These are phyloP conservation scores for Apamea monoglypha DNA, from an alignment of 2,888 invertebrate genomes.

Conservation along the genomic window DNA sequence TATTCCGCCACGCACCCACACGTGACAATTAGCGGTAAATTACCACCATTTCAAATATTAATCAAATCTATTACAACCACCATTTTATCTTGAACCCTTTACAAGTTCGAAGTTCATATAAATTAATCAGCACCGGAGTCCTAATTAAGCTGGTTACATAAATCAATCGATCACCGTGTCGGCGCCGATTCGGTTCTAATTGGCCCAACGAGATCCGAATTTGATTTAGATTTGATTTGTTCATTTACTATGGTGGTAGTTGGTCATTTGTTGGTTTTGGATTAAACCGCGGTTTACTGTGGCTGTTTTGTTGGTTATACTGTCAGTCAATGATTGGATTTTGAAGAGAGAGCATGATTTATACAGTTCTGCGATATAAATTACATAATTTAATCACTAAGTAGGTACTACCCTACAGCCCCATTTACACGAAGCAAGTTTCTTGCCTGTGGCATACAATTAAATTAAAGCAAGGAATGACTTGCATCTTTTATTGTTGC, in stretches of 20 bases:
- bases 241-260: slow-evolving; percentile 50
- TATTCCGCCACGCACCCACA: slow-evolving; percentile 39
- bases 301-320: background rate
- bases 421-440: background rate
- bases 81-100: slow-evolving; percentile 42
- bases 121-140: slow-evolving; percentile 53
- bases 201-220: slow-evolving; percentile 66
- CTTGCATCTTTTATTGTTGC: too few relatives aligned
- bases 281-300: slow-evolving; percentile 2
- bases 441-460: background rate
- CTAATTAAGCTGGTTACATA: slow-evolving; percentile 62
- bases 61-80: slow-evolving; percentile 60
- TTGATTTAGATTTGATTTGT: slow-evolving; percentile 68
- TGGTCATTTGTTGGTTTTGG: slow-evolving; percentile 42
- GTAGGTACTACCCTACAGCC: background rate
- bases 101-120: slow-evolving; percentile 1
- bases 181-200: slow-evolving; percentile 66
- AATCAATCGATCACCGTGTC: slow-evolving; percentile 71
- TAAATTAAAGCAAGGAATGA: background rate
- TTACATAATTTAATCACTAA: background rate
- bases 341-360: background rate
- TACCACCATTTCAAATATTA: slow-evolving; percentile 65
- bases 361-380: background rate
- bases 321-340: background rate
- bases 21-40: slow-evolving; percentile 64